Conservation (phyloP, 2,113 vertebrate species). For the Dromaius novaehollandiae region DNA sequence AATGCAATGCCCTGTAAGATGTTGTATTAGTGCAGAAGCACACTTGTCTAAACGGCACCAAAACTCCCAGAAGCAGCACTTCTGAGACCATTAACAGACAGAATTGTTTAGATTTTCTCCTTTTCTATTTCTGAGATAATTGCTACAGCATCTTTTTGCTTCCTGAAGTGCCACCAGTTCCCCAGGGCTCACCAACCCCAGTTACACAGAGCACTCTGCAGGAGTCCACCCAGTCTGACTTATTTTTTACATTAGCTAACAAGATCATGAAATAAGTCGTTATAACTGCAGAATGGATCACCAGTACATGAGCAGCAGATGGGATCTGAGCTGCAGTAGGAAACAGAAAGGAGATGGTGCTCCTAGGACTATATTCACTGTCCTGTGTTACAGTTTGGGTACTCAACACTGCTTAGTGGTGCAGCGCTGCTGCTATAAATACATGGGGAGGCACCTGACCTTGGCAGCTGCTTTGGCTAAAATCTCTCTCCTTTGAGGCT, state of each 20-base stretch:
- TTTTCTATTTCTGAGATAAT: neutral
- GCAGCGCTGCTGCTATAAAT: constrained; percentile 50
- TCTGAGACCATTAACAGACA: neutral
- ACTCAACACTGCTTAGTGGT: neutral
- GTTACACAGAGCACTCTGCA: neutral
- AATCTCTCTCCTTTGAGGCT: constrained; percentile 15
- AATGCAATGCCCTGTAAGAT: neutral
- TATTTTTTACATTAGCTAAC: neutral
- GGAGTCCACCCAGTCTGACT: neutral
- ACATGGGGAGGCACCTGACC: constrained; percentile 43
- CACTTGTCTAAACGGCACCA: neutral
- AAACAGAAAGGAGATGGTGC: neutral
- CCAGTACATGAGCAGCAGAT: neutral
- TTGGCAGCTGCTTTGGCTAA: constrained; percentile 24
- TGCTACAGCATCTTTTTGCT: neutral
- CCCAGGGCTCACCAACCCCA: neutral
- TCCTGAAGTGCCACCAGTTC: neutral
- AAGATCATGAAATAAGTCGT: neutral
- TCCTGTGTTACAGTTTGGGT: neutral
- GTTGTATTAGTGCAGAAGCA: neutral
- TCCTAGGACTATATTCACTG: neutral
- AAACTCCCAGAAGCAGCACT: neutral
- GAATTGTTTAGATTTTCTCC: neutral
- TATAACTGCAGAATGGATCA: neutral
- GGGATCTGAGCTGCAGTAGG: neutral